Conservation (phyloP, 2,113 vertebrate species). For the Murina feae region DNA sequence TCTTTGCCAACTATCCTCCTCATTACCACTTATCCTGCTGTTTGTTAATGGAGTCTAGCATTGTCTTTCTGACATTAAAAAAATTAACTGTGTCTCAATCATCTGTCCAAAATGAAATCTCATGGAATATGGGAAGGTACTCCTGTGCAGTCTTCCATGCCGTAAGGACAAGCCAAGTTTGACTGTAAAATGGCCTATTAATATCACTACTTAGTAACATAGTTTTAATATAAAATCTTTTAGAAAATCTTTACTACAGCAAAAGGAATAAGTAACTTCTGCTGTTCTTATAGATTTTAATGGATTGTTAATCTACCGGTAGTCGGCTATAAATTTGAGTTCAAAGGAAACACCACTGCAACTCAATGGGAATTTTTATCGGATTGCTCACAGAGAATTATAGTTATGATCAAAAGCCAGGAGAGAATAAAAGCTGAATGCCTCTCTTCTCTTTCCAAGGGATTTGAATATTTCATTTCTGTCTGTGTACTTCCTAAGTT, state of each 20-base stretch:
- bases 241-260: conserved; percentile 68
- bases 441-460: conserved; percentile 62
- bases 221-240: conserved; percentile 81
- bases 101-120: conserved; percentile 28
- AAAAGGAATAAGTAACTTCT: conserved; percentile 73
- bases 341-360: conserved; percentile 72
- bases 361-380: conserved; percentile 77
- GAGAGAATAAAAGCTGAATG: conserved; percentile 39
- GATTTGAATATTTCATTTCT: conserved; percentile 54
- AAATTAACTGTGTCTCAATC: conserved; percentile 16
- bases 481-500: not conserved
- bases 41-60: conserved; percentile 45
- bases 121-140: not conserved
- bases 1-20: not conserved
- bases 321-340: conserved; percentile 75
- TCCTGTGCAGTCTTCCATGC: not conserved
- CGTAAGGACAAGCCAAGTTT: conserved; percentile 7
- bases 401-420: conserved; percentile 60
- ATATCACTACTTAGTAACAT: conserved; percentile 65
- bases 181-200: conserved; percentile 73
- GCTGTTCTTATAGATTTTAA: conserved; percentile 77
- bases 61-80: conserved; percentile 46
- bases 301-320: conserved; percentile 82
- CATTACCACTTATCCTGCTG: conserved; percentile 24
- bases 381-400: conserved; percentile 77